Evolutionary conservation across 2,888 invertebrate species (phyloP), one percentile per base, ranked within the genome.

Genomic region (Lepidocyrtoides sp.): DNA sequence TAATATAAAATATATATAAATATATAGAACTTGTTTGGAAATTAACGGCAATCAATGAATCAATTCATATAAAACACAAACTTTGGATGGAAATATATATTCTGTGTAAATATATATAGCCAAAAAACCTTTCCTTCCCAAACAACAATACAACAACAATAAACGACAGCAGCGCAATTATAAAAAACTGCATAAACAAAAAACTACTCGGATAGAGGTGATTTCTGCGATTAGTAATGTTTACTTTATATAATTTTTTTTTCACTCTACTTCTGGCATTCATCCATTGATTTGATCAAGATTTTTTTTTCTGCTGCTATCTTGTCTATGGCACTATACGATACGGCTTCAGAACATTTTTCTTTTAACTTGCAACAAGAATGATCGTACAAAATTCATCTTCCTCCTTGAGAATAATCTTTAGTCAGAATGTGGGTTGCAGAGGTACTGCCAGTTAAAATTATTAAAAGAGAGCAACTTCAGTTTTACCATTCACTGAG

Each of bases 161-260:
- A 79, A 91, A 84, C 77, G 75, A 84, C 29, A 79, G 86, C 60
- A 83, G 83, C 91, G 83, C 87, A 87, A 83, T 77, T 63, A 91
- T 83, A 87, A 79, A 90, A 79, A 85, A 91, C 82, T 75, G 87
- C 82, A 86, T 91, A 48, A 91, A 87, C 82, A 87, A 91, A 81
- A 87, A 87, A 87, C 91, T 91, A 91, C 91, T 91, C 91, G 91
- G 91, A 91, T 83, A 91, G 72, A 91, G 87, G 87, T 87, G 91
- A 83, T 82, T 87, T 51, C 60, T 91, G 63, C 72, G 82, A 87
- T 91, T 87, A 91, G 87, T 91, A 91, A 54, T 66, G 60, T 57
- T 60, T 87, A 85, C 41, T 66, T 87, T 41, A 69, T 29, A 48
- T 23, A 82, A 69, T 86, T 66, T 66, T 36, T 36, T 81, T 79